Conservation (phyloP, 2,113 vertebrate genomes). For the Pteropus alecto region DNA sequence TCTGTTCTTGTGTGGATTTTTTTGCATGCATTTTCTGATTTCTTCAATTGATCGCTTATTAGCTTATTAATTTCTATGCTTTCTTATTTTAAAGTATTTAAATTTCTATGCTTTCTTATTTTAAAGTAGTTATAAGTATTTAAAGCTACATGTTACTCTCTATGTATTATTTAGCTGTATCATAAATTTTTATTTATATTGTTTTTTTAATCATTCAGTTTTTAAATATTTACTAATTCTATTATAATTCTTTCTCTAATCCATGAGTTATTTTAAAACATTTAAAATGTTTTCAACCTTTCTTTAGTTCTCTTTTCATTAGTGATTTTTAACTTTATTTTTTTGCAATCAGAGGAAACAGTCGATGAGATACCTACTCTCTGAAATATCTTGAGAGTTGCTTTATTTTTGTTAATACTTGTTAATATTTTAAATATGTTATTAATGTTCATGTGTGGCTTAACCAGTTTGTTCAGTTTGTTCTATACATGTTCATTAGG, state of each 20-base stretch:
- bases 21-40: background rate
- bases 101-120: background rate
- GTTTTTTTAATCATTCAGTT: background rate
- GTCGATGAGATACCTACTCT: background rate
- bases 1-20: background rate
- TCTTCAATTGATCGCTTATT: background rate
- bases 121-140: background rate
- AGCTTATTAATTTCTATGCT: background rate
- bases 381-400: background rate
- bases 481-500: background rate
- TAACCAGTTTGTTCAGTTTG: background rate
- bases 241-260: background rate
- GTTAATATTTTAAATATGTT: background rate
- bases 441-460: background rate
- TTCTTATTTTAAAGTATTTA: background rate
- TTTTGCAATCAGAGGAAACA: background rate
- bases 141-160: background rate
- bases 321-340: background rate
- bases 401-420: background rate
- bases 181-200: background rate
- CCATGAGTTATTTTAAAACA: background rate
- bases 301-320: background rate
- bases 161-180: background rate
- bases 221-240: background rate
- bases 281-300: background rate